Evolutionary conservation across 2,113 vertebrate genomes (phyloP), one percentile per base, ranked within the genome.

Genomic region (Grammomys dolichurus): DNA sequence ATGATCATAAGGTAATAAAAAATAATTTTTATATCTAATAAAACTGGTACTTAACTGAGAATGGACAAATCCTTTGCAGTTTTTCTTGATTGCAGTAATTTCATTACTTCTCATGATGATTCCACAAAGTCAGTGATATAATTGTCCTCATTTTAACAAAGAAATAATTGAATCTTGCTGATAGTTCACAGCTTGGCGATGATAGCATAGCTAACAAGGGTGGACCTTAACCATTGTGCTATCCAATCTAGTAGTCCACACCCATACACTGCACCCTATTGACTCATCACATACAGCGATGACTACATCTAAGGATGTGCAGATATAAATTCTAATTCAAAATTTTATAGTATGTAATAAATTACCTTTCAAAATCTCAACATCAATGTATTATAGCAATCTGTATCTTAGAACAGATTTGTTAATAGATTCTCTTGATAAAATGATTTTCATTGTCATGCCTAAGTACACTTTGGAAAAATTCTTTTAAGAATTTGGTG

Each of bases 11-110:
- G 58, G 43, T 54, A 87, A 94, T 93, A 90, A 54, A 92, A 87
- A 17, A 17, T 92, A 51, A 78, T 82, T 78, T 60, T 82, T 86
- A 48, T 48, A 48, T 48, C 36, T 90, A 81, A 75, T 76, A 76
- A 95, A 93, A 94, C 31, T 58, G 75, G 69, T 8, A 19, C 7
- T 76, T 89, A 31, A 84, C 13, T 87, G 56, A 81, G 36, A 20
- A 56, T 12, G 58, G 93, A 91, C 48, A 87, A 56, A 72, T 36
- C 48, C 31, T 33, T 54, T 58, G 75, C 0, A 69, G 17, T 89
- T 67, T 67, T 33, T 77, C 31, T 89, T 87, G 91, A 84, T 90
- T 96, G 46, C 28, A 73, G n/a, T 87, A 78, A 67, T 87, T 95
- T 60, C 6, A 54, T 94, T 72, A 58, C 26, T 84, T 19, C 3